Conservation (phyloP, 2,797 vertebrate species). For the Iguana delicatissima region DNA sequence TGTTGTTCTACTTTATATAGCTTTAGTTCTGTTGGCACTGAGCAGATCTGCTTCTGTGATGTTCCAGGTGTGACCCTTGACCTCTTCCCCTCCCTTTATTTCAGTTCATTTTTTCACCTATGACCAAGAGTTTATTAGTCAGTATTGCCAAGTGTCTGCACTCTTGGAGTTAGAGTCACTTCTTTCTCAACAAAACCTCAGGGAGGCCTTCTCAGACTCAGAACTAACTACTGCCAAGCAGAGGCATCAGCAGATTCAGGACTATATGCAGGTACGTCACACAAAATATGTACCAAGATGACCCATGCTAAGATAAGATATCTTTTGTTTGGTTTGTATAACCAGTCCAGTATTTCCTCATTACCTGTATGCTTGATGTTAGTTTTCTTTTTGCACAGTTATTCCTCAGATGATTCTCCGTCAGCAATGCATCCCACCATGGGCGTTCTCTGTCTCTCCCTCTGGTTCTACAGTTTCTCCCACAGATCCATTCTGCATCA, state of each 20-base stretch:
- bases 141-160: slow-evolving; percentile 91
- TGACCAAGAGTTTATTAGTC: slow-evolving; percentile 87
- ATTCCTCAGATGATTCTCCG: not conserved
- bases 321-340: too few relatives aligned
- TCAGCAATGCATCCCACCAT: not conserved
- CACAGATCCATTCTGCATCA: not conserved
- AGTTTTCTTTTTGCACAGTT: not conserved
- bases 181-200: slow-evolving; percentile 91
- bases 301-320: not conserved
- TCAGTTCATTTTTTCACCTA: slow-evolving; percentile 91
- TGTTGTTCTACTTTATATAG: not conserved
- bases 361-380: not conserved
- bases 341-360: not conserved
- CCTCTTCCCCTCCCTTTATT: not conserved
- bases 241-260: slow-evolving; percentile 91
- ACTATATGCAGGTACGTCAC: slow-evolving; percentile 86
- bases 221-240: slow-evolving; percentile 88
- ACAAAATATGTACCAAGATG: accelerated
- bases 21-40: not conserved
- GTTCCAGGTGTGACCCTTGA: not conserved
- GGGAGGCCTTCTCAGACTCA: slow-evolving; percentile 90
- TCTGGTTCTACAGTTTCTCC: not conserved
- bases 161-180: slow-evolving; percentile 91
- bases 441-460: not conserved
- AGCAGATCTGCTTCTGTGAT: not conserved